Conservation (phyloP, 2,888 invertebrate genomes). For the Cyrtodaria siliqua region DNA sequence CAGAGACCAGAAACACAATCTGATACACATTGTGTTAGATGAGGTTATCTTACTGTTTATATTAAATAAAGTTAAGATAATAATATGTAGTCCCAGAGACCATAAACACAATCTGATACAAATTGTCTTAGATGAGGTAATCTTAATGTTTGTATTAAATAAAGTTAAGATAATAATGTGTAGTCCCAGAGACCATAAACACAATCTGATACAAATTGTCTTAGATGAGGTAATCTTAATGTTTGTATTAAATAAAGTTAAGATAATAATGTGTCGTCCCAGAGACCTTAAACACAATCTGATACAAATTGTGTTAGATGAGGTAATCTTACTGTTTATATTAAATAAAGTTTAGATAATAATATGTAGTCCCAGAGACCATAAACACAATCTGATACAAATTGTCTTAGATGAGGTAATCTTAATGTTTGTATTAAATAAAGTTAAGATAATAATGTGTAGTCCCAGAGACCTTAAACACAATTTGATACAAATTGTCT, state of each 20-base stretch:
- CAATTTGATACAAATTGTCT: constrained; percentile 69
- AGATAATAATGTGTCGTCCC: constrained; percentile 76
- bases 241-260: too few species aligned
- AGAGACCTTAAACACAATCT: constrained; percentile 73
- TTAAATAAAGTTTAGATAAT: too few species aligned
- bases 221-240: constrained; percentile 73
- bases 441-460: constrained; percentile 76
- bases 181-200: constrained; percentile 76
- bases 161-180: too few species aligned
- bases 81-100: constrained; percentile 80
- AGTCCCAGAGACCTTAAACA: constrained; percentile 77
- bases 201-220: constrained; percentile 71
- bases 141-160: too few species aligned
- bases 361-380: constrained; percentile 79
- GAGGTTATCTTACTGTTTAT: too few species aligned
- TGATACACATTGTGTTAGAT: constrained; percentile 70
- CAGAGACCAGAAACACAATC: constrained; percentile 71
- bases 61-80: too few species aligned
- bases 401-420: constrained; percentile 70
- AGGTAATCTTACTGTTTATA: too few species aligned
- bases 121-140: constrained; percentile 70
- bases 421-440: too few species aligned
- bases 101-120: constrained; percentile 71
- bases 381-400: constrained; percentile 71
- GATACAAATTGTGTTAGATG: constrained; percentile 67